Base-by-base conservation (phyloP, 92 coral and sea anemone genomes). In the Galaxea fascicularis region DNA sequence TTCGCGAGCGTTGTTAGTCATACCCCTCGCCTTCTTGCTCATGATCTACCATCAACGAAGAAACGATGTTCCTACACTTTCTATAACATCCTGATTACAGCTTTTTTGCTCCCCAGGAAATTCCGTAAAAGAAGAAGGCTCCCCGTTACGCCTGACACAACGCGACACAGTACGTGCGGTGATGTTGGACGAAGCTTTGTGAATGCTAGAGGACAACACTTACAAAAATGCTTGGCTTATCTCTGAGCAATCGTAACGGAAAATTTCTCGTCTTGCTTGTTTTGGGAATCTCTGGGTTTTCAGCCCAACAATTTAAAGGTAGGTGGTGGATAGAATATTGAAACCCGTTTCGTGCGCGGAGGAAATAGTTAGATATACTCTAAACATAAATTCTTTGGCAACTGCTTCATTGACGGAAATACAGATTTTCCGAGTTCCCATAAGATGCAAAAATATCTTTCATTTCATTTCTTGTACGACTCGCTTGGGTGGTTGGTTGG, bases 221-320 rank as follows among this genome's bases (percentile, higher is more conserved):
- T 12, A 21, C 6, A 49, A 35, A 66, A 15, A 79, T 66, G 84
- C 14, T 4, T 25, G 15, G 31, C 74, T 27, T 51, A 18, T 10
- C 6, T 29, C 30, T 52, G 26, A 24, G 21, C 45, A 18, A 15
- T 28, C 49, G 65, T 15, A 22, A 30, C 20, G 53, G 74, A n/a
- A 20, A 4, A 31, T 28, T 79, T 35, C 18, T 18, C 60, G 68
- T 35, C 25, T n/a, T 56, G 12, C 47, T 82, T 82, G 29, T 82
- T 70, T n/a, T 25, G 41, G 78, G 58, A 70, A 39, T 71, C 26
- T 20, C 44, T 41, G 86, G 45, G 26, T 39, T 69, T 39, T 71
- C 77, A 56, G 54, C 49, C 7, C 86, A 71, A 45, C 86, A 82
- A 70, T 9, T 26, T 59, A 63, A 53, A 82, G 86, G 86, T 82